These are phyloP conservation scores for Vanessa tameamea DNA, from an alignment of 1,140 invertebrate species.

Conservation along the genomic window DNA sequence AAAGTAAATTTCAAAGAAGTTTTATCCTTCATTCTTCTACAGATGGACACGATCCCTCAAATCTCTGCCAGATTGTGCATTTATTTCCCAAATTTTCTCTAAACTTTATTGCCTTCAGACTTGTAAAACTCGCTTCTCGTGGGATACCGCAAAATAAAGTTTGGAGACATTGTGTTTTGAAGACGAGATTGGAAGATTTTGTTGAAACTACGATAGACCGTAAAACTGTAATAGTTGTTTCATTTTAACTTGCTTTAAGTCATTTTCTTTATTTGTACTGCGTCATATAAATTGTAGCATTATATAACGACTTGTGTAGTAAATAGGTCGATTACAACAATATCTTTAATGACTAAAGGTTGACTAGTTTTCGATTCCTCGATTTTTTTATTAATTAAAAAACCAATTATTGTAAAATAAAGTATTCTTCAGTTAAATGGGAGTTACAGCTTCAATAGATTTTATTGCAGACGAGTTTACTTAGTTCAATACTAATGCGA, in stretches of 20 bases:
- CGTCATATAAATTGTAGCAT: too few relatives aligned
- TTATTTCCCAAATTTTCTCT: slow-evolving; percentile 12
- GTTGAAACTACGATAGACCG: not conserved
- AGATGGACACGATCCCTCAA: slow-evolving; percentile 20
- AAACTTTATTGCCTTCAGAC: slow-evolving; percentile 13
- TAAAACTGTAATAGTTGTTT: slow-evolving; percentile 1
- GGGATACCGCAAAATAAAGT: slow-evolving; percentile 11
- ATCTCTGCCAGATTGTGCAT: slow-evolving; percentile 13
- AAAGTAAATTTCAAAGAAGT: slow-evolving; percentile 11
- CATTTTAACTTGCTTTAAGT: not conserved
- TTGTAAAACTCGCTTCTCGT: slow-evolving; percentile 11
- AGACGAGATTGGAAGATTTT: slow-evolving; percentile 2
- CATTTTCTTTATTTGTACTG: not conserved
- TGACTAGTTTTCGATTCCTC: too few relatives aligned
- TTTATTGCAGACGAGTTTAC: slow-evolving; percentile 15
- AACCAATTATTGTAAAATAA: not conserved
- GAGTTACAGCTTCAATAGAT: slow-evolving; percentile 16
- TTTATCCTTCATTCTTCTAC: slow-evolving; percentile 4
- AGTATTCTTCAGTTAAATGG: not conserved
- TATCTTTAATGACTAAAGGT: too few relatives aligned
- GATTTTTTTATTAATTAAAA: not conserved
- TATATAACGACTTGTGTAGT: too few relatives aligned
- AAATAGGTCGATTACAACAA: too few relatives aligned
- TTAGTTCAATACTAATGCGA: slow-evolving; percentile 17
- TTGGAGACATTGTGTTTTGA: slow-evolving; percentile 12